phyloP scores from a whole-genome alignment of 2,797 vertebrate genomes.

The Rhincodon typus region DNA sequence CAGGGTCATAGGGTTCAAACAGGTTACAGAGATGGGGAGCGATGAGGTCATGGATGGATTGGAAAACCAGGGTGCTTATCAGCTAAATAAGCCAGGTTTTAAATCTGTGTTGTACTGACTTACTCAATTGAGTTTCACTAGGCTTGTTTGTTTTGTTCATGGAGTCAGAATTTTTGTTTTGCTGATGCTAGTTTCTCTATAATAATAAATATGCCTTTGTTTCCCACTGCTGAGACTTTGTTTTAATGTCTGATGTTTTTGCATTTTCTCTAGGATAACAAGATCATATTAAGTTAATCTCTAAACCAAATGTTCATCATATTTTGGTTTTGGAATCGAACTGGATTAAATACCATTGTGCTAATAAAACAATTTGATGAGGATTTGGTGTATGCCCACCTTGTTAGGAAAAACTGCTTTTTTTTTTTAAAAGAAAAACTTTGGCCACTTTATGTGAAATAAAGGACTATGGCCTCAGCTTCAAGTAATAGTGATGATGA shows the following conservation, averaged over 20 bases:
- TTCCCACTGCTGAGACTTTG: background rate
- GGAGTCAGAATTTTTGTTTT: background rate
- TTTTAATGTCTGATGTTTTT: background rate
- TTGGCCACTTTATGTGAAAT: background rate
- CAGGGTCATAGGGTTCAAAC: too few relatives aligned
- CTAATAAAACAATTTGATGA: background rate
- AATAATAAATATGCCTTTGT: background rate
- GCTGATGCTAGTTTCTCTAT: background rate
- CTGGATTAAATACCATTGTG: background rate
- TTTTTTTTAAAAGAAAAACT: background rate
- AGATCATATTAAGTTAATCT: background rate
- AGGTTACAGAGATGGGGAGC: too few relatives aligned
- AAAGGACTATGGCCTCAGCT: constrained; percentile 21
- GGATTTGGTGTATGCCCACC: background rate
- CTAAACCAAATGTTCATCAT: background rate
- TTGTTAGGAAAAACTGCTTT: background rate
- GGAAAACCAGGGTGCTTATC: too few relatives aligned
- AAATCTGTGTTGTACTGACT: background rate
- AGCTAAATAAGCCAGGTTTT: background rate
- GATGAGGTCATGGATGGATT: too few relatives aligned
- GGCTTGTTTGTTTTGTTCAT: background rate
- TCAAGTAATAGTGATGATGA: constrained; percentile 32
- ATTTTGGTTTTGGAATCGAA: background rate
- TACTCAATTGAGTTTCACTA: background rate
- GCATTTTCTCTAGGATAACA: background rate